A percentile compares a stretch with the other conserved stretches of the same genome.
Evolutionary conservation across 2,113 vertebrate genomes (phyloP).

Genomic region (Romanogobio albipinnatus): DNA sequence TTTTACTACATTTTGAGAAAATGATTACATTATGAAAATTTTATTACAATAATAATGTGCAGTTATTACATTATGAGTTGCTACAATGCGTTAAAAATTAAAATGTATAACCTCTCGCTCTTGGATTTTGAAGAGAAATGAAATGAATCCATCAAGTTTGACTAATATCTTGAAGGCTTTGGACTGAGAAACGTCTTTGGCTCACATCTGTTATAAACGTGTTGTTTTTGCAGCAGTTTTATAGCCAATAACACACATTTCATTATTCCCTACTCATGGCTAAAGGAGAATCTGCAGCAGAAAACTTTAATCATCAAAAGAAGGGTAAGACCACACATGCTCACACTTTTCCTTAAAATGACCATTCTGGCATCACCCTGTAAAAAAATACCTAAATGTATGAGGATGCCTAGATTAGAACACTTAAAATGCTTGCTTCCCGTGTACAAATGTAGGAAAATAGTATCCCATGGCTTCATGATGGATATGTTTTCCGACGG

Average conservation of each 20-base stretch:
- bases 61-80: too few relatives aligned
- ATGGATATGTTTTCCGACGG: neutral
- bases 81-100: too few relatives aligned
- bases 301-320: neutral
- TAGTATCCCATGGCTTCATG: neutral
- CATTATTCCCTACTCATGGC: neutral
- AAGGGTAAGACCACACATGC: neutral
- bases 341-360: neutral
- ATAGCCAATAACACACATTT: conserved; percentile 1
- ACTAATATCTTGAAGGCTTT: neutral
- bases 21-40: too few relatives aligned
- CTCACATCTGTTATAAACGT: conserved; percentile 1
- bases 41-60: too few relatives aligned
- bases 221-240: conserved; percentile 31
- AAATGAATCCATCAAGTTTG: neutral
- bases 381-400: neutral
- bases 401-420: neutral
- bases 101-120: neutral
- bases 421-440: neutral
- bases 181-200: neutral
- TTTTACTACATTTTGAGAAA: too few relatives aligned
- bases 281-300: neutral
- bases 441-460: neutral
- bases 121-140: neutral
- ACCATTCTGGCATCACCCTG: neutral